These are phyloP conservation scores for Entomobrya multifasciata DNA, from an alignment of 2,888 invertebrate genomes.

Conservation along the genomic window DNA sequence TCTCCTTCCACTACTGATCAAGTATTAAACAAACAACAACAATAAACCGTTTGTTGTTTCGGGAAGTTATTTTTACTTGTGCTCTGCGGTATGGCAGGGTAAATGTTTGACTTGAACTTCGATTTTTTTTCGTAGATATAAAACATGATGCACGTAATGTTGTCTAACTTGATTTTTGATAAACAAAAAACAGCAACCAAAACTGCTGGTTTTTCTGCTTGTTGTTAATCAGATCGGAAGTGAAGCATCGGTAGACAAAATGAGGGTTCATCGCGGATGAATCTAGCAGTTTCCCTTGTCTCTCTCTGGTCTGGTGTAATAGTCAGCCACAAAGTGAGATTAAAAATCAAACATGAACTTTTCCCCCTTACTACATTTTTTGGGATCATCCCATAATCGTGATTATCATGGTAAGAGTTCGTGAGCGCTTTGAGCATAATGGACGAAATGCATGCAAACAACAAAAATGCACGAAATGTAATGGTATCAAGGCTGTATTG, in stretches of 20 bases:
- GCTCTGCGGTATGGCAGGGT: not conserved
- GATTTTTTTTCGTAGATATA: too few species aligned
- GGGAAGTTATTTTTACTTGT: slow-evolving; percentile 15
- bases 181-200: not conserved
- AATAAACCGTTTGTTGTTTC: not conserved
- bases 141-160: not conserved
- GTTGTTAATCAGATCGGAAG: slow-evolving; percentile 27
- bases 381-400: slow-evolving; percentile 29
- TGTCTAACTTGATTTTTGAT: slow-evolving; percentile 14
- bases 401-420: slow-evolving; percentile 34
- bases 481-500: slow-evolving; percentile 2
- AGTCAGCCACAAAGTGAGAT: slow-evolving; percentile 25
- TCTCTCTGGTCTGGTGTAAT: too few species aligned
- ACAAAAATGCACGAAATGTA: slow-evolving; percentile 7
- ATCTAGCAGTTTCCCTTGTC: too few species aligned
- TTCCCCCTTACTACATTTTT: slow-evolving; percentile 21
- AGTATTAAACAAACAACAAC: not conserved
- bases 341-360: slow-evolving; percentile 35
- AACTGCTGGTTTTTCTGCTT: not conserved
- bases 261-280: too few species aligned
- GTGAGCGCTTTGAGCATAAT: slow-evolving; percentile 29
- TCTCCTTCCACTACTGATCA: not conserved
- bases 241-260: not conserved
- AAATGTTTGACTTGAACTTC: not conserved
- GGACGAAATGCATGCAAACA: slow-evolving; percentile 38